Conservation (phyloP, 92 coral and sea anemone species). For the Zoanthus gigantus region DNA sequence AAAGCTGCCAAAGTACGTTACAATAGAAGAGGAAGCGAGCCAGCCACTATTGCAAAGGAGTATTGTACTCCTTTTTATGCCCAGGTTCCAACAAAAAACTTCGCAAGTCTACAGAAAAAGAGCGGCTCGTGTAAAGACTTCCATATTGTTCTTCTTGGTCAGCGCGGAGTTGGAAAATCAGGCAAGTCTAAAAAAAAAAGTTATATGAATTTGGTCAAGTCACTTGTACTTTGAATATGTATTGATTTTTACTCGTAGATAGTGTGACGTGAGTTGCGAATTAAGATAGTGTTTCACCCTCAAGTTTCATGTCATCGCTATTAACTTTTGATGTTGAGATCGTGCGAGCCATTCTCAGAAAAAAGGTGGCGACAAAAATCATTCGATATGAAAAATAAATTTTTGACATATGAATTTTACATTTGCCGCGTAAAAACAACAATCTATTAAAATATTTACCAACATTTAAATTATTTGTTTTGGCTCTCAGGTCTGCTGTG, state of each 20-base stretch:
- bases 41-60: conserved; percentile 4
- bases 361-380: conserved; percentile 39
- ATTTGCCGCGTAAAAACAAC: neutral
- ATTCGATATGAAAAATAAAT: neutral
- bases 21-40: conserved; percentile 67
- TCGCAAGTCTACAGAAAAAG: conserved; percentile 54
- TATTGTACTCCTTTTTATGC: conserved; percentile 41
- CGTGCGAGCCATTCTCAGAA: conserved; percentile 7
- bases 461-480: neutral
- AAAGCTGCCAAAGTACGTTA: conserved; percentile 46
- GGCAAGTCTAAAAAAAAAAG: conserved; percentile 57
- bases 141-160: conserved; percentile 83
- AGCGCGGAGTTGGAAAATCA: conserved; percentile 92
- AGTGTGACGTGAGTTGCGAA: neutral
- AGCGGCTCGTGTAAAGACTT: conserved; percentile 76
- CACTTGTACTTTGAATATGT: neutral
- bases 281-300: neutral
- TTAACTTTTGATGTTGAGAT: neutral
- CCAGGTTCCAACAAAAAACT: conserved; percentile 36
- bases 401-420: neutral
- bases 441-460: neutral
- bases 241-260: too few relatives aligned
- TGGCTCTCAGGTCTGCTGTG: neutral
- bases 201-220: neutral
- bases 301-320: conserved; percentile 11